Conservation (phyloP, 2,113 vertebrate genomes). For the Scophthalmus maximus region DNA sequence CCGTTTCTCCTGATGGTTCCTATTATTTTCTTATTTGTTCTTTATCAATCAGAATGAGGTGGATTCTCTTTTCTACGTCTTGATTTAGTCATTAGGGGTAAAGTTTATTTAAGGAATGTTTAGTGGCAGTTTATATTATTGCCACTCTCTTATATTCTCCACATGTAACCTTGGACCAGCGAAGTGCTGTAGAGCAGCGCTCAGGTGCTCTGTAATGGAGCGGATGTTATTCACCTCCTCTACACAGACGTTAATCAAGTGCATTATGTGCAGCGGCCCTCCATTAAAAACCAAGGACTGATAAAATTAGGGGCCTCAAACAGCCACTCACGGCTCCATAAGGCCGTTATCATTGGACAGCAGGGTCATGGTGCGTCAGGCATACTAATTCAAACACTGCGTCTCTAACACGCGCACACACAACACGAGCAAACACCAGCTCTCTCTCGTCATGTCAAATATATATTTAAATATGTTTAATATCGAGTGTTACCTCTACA, state of each 20-base stretch:
- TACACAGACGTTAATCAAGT: not conserved
- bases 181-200: not conserved
- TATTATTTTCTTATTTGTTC: too few relatives aligned
- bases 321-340: slow-evolving; percentile 27
- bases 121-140: too few relatives aligned
- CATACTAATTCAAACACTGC: slow-evolving; percentile 36
- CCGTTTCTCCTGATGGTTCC: too few relatives aligned
- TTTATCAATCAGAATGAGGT: too few relatives aligned
- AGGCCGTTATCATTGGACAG: slow-evolving; percentile 42
- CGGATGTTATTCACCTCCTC: not conserved
- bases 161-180: not conserved
- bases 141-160: too few relatives aligned
- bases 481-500: too few relatives aligned
- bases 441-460: too few relatives aligned
- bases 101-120: too few relatives aligned
- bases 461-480: too few relatives aligned
- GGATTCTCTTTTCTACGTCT: too few relatives aligned
- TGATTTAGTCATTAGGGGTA: too few relatives aligned
- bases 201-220: not conserved
- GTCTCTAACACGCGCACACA: slow-evolving; percentile 1
- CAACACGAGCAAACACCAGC: not conserved
- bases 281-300: slow-evolving; percentile 24
- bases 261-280: not conserved
- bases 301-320: slow-evolving; percentile 19
- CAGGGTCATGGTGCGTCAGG: slow-evolving; percentile 29